Percentiles rank a stretch among this genome's conserved stretches.
phyloP scores from a whole-genome alignment of 1,140 invertebrate genomes.

The Atta colombica region DNA sequence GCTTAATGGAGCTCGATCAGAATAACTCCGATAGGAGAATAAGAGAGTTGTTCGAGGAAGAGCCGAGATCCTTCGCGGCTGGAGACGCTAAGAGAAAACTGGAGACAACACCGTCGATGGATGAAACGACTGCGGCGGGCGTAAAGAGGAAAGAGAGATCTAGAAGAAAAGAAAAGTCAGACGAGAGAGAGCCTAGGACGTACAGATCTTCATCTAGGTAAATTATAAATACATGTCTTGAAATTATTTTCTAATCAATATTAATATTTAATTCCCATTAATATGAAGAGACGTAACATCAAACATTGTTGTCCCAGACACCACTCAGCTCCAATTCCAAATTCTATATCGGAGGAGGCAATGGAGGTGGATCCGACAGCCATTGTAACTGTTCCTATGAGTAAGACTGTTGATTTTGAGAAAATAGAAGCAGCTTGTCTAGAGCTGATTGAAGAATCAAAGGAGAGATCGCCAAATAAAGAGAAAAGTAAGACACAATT shows the following conservation, averaged over 20 bases:
- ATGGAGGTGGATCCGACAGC: conserved; percentile 80
- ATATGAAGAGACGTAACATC: background rate
- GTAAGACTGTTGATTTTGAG: conserved; percentile 64
- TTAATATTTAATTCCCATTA: background rate
- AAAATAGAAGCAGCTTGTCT: conserved; percentile 69
- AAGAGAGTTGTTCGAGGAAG: conserved; percentile 89
- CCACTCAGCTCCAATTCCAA: conserved; percentile 81
- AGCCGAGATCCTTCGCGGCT: conserved; percentile 78
- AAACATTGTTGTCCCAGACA: conserved; percentile 69
- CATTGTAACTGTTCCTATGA: conserved; percentile 70
- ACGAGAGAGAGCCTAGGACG: conserved; percentile 77
- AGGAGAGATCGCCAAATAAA: conserved; percentile 78
- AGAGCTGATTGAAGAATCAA: conserved; percentile 77
- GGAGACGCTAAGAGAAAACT: conserved; percentile 90
- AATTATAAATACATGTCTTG: background rate
- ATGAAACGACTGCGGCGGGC: conserved; percentile 86
- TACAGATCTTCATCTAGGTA: conserved; percentile 78
- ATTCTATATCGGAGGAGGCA: conserved; percentile 80
- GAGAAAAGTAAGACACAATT: conserved; percentile 80
- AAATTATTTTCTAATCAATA: conserved; percentile 15
- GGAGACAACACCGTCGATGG: conserved; percentile 90
- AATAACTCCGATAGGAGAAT: conserved; percentile 89
- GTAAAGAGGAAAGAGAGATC: conserved; percentile 88
- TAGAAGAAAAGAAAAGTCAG: conserved; percentile 81
- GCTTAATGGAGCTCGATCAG: conserved; percentile 88